Conservation (phyloP, 1,140 invertebrate genomes). For the Musca domestica region DNA sequence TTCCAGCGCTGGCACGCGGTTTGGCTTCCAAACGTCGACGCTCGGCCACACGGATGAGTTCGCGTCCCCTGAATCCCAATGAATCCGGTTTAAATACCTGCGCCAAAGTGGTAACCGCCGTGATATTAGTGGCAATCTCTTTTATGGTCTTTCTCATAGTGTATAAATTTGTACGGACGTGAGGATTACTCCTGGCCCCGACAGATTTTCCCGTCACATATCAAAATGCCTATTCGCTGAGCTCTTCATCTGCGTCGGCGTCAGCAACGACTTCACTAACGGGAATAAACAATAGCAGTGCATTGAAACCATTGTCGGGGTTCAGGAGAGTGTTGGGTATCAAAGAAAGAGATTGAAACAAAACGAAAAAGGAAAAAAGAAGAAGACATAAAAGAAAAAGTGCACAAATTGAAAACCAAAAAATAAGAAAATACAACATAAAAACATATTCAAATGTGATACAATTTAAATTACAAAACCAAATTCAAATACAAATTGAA, state of each 20-base stretch:
- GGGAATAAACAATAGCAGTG: slow-evolving; percentile 34
- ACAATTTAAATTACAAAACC: no score
- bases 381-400: slow-evolving; percentile 2
- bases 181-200: slow-evolving; percentile 71
- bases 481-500: neutral
- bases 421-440: slow-evolving; percentile 16
- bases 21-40: slow-evolving; percentile 64
- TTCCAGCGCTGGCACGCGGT: slow-evolving; percentile 69
- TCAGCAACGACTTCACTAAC: slow-evolving; percentile 11
- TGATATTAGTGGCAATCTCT: slow-evolving; percentile 68
- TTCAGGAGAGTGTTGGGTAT: slow-evolving; percentile 50
- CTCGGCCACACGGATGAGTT: slow-evolving; percentile 57
- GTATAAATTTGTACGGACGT: slow-evolving; percentile 73
- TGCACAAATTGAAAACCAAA: neutral
- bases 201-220: slow-evolving; percentile 51
- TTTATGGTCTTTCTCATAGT: slow-evolving; percentile 73
- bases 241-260: neutral
- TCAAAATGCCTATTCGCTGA: slow-evolving; percentile 40
- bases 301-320: slow-evolving; percentile 44
- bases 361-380: slow-evolving; percentile 30
- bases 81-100: slow-evolving; percentile 68
- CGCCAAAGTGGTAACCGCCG: slow-evolving; percentile 69
- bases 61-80: slow-evolving; percentile 59
- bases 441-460: slow-evolving; percentile 41
- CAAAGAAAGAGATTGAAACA: slow-evolving; percentile 40